Evolutionary conservation across 2,797 vertebrate genomes (phyloP).

Genomic region (Phrynocephalus guinanensis): DNA sequence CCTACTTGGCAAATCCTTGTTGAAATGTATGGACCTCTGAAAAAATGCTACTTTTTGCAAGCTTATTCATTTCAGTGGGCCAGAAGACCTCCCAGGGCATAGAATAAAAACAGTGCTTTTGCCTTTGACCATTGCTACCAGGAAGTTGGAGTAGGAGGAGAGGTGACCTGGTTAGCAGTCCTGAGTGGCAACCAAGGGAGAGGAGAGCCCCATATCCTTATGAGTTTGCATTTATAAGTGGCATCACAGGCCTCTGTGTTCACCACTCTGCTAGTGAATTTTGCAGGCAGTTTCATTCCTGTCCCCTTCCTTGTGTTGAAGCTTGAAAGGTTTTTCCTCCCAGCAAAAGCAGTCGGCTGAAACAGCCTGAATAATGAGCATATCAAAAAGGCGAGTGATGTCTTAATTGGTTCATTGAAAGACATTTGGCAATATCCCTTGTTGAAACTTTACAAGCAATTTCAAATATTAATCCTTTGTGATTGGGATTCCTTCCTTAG

Average conservation of each 20-base stretch:
- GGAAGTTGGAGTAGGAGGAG: no score
- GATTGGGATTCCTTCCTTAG: background rate
- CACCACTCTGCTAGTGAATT: background rate
- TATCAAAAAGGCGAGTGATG: slow-evolving; percentile 6
- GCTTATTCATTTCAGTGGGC: background rate
- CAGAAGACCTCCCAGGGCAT: background rate
- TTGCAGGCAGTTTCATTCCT: background rate
- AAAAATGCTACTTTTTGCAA: background rate
- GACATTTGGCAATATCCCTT: slow-evolving; percentile 11
- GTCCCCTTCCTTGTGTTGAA: background rate
- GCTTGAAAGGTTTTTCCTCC: background rate
- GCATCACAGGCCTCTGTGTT: background rate
- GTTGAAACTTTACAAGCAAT: slow-evolving; percentile 10
- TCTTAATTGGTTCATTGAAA: slow-evolving; percentile 11
- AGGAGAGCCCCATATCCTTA: background rate
- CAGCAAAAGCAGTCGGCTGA: background rate
- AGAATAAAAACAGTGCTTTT: background rate
- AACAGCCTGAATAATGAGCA: background rate
- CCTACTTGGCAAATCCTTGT: background rate
- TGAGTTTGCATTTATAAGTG: no score
- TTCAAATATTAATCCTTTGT: background rate
- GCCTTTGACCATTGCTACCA: background rate
- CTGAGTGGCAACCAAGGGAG: background rate
- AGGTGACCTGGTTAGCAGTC: no score
- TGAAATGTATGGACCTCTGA: background rate